phyloP scores from a whole-genome alignment of 2,888 invertebrate genomes.

The Luffia ferchaultella region DNA sequence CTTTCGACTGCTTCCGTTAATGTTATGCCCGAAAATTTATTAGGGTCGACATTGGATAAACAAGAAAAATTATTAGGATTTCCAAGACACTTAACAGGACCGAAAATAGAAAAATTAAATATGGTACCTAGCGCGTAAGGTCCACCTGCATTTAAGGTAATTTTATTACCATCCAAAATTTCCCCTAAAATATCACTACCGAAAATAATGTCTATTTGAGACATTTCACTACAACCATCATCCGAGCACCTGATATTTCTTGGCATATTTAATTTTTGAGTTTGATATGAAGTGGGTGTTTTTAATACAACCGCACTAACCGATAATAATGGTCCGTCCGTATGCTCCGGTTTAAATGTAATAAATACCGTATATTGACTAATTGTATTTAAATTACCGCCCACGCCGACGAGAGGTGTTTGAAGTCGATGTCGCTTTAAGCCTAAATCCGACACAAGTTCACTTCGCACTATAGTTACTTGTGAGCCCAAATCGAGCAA shows the following conservation, averaged over 20 bases:
- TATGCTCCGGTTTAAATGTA: too few species aligned
- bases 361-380: too few species aligned
- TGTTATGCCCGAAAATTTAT: conserved; percentile 1
- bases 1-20: conserved; percentile 4
- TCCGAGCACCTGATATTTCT: neutral
- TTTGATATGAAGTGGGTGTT: too few species aligned
- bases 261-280: neutral
- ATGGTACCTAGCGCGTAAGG: too few species aligned
- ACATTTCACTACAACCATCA: too few species aligned
- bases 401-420: neutral
- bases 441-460: neutral
- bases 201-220: neutral
- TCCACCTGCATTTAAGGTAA: neutral
- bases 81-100: too few species aligned
- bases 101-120: too few species aligned
- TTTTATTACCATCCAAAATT: neutral
- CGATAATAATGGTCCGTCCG: too few species aligned
- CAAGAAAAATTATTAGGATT: too few species aligned
- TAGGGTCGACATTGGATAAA: neutral
- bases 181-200: neutral
- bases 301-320: too few species aligned
- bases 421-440: neutral
- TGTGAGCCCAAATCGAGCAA: neutral
- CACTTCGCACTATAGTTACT: neutral
- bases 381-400: neutral